These are phyloP conservation scores for Hydractinia echinata DNA, from an alignment of 30 jellyfish, hydroid and myxozoan species.

Conservation along the genomic window DNA sequence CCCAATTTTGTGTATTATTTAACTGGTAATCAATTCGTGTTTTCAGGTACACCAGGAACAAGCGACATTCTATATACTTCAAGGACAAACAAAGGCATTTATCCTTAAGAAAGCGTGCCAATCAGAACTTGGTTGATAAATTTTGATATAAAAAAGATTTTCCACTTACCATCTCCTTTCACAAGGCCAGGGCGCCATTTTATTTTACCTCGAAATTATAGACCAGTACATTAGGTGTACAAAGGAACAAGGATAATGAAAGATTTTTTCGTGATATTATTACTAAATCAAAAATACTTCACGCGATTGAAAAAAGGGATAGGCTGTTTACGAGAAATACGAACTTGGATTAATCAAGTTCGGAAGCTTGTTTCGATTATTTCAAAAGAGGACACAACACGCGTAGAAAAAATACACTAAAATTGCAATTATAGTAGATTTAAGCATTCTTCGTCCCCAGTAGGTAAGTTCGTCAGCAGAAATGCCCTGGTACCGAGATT, in stretches of 20 bases:
- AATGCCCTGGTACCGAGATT: too few relatives aligned
- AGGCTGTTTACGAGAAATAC: background rate
- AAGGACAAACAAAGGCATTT: conserved; percentile 73
- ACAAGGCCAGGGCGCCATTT: conserved; percentile 68
- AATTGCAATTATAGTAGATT: too few relatives aligned
- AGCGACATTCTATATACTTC: conserved; percentile 73
- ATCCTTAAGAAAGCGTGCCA: conserved; percentile 46
- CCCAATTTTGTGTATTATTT: too few relatives aligned
- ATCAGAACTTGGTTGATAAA: conserved; percentile 51
- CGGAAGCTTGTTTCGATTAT: conserved; percentile 1
- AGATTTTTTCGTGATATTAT: background rate
- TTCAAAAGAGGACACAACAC: conserved; percentile 20
- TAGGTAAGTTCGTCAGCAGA: too few relatives aligned
- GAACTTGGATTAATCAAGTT: background rate
- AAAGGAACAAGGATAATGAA: background rate
- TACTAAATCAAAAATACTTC: background rate
- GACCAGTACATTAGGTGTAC: conserved; percentile 15
- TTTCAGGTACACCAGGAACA: conserved; percentile 87
- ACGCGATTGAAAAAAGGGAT: background rate
- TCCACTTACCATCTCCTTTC: conserved; percentile 55
- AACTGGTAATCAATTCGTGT: too few relatives aligned
- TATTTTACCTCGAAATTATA: background rate
- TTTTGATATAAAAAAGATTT: conserved; percentile 68
- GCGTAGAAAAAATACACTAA: background rate
- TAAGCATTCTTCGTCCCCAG: too few relatives aligned